Percentiles rank a stretch among this genome's conserved stretches.
These are phyloP conservation scores for Myotis vivesi DNA, from an alignment of 2,797 vertebrate genomes.

Conservation along the genomic window DNA sequence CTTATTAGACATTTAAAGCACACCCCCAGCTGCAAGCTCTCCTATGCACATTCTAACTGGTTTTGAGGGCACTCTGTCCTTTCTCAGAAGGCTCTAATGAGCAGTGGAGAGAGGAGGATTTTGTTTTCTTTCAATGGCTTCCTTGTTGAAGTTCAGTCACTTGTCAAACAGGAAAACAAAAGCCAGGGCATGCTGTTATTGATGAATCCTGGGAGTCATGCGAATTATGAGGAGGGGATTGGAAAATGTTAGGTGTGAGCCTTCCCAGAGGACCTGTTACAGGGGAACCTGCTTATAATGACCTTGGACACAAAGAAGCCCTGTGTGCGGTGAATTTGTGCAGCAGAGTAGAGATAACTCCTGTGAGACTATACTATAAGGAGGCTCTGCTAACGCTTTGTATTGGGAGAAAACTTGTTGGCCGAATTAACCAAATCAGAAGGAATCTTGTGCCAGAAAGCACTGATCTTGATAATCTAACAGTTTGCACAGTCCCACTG, in stretches of 20 bases:
- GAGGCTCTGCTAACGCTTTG: neutral
- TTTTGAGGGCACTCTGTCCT: neutral
- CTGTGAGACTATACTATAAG: neutral
- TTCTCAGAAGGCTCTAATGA: constrained; percentile 7
- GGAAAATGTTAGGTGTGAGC: constrained; percentile 49
- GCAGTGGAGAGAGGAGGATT: neutral
- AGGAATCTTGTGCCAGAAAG: neutral
- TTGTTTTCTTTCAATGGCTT: constrained; percentile 47
- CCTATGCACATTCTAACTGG: constrained; percentile 11
- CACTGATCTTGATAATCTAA: constrained; percentile 12
- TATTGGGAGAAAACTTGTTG: neutral
- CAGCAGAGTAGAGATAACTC: constrained; percentile 42
- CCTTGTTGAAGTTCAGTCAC: constrained; percentile 67
- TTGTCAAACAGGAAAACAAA: constrained; percentile 72
- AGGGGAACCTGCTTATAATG: constrained; percentile 43
- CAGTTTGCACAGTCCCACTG: neutral
- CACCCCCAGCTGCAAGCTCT: neutral
- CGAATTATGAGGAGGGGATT: constrained; percentile 1
- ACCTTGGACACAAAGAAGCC: constrained; percentile 50
- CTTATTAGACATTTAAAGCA: neutral
- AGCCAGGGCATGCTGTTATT: constrained; percentile 39
- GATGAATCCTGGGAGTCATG: neutral
- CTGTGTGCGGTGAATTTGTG: constrained; percentile 42
- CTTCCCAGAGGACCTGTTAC: constrained; percentile 30
- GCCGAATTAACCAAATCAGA: constrained; percentile 11